Percentiles rank a stretch among this genome's conserved stretches.
Conservation (phyloP, 92 coral and sea anemone genomes). For the Phymanthus crucifer region DNA sequence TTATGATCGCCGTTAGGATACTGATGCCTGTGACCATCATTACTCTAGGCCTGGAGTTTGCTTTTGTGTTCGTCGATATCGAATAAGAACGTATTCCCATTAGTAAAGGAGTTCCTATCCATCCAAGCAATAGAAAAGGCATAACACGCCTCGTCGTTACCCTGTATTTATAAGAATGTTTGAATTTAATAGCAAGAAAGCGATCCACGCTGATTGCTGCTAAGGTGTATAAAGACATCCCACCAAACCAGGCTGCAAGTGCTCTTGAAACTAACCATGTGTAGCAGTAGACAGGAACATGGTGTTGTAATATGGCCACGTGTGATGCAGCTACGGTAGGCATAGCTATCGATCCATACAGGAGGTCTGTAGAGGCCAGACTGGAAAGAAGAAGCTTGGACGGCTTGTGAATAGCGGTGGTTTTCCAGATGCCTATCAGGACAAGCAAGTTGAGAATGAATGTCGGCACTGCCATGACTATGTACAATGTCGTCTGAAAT, state of each 20-base stretch:
- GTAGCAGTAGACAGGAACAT: neutral
- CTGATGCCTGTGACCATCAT: neutral
- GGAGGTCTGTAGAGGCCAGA: conserved; percentile 1
- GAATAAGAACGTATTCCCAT: neutral
- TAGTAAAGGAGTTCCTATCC: neutral
- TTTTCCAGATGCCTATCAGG: conserved; percentile 11
- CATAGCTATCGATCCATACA: neutral
- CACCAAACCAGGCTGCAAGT: neutral
- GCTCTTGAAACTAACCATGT: neutral
- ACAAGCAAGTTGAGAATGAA: neutral
- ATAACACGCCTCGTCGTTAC: conserved; percentile 14
- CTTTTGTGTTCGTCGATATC: neutral
- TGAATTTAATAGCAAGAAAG: conserved; percentile 10
- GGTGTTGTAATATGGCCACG: neutral
- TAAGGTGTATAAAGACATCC: neutral
- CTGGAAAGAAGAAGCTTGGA: conserved; percentile 1
- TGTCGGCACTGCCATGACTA: neutral
- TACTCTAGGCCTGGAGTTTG: neutral
- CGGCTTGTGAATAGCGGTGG: conserved; percentile 14
- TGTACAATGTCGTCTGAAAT: neutral
- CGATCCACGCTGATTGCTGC: conserved; percentile 23
- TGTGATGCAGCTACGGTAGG: neutral
- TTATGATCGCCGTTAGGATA: neutral
- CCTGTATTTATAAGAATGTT: neutral
- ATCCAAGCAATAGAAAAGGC: neutral